Evolutionary conservation across 53 echinoderm and acorn worm genomes (phyloP).

Genomic region (Luidia sarsii): DNA sequence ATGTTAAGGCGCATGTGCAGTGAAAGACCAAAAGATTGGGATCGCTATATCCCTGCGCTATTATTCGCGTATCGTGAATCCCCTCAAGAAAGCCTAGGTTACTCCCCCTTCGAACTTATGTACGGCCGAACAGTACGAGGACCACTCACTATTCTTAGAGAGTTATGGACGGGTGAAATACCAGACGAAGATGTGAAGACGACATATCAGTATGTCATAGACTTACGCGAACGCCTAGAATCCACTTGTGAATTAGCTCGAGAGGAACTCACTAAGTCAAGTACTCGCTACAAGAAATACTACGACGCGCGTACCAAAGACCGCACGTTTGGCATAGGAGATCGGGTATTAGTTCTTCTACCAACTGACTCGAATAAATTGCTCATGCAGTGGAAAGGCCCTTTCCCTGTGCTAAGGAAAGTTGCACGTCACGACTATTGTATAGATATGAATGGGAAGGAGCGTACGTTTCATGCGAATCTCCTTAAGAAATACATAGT

Average conservation of each 20-base stretch:
- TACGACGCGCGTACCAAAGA: conserved; percentile 51
- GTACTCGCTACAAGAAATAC: conserved; percentile 44
- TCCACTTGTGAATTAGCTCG: conserved; percentile 50
- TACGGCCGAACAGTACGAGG: conserved; percentile 59
- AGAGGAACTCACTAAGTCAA: conserved; percentile 57
- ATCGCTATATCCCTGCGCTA: conserved; percentile 31
- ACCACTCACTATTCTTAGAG: conserved; percentile 45
- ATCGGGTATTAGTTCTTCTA: conserved; percentile 41
- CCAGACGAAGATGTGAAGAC: conserved; percentile 43
- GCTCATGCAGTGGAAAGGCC: conserved; percentile 67
- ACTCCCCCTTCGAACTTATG: conserved; percentile 57
- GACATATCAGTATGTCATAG: conserved; percentile 61
- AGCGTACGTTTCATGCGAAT: conserved; percentile 53
- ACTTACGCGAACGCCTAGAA: conserved; percentile 44
- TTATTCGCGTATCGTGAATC: conserved; percentile 55
- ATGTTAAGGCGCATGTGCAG: conserved; percentile 50
- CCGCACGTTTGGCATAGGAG: conserved; percentile 28
- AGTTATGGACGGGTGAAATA: conserved; percentile 36
- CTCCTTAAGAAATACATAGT: conserved; percentile 47
- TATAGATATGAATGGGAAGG: conserved; percentile 24
- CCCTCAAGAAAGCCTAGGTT: conserved; percentile 56
- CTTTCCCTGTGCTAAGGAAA: conserved; percentile 48
- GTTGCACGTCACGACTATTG: conserved; percentile 29
- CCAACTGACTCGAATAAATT: conserved; percentile 66
- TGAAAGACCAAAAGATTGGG: conserved; percentile 59